Evolutionary conservation across 1,140 invertebrate species (phyloP), one percentile per base, ranked within the genome.

Genomic region (Caerostris darwini): DNA sequence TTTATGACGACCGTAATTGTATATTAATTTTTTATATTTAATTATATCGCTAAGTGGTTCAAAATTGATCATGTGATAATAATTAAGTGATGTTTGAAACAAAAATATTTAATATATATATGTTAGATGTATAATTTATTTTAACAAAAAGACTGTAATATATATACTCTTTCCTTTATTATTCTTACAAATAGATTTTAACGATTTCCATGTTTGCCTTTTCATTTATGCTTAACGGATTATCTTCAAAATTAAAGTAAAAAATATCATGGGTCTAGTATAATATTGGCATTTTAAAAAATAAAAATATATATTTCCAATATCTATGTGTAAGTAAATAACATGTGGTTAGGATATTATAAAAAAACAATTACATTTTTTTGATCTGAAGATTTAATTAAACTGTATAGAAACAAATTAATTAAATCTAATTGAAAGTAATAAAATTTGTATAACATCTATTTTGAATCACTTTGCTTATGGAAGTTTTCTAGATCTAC

Each of bases 1-100:
- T 17, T 91, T 91, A 91, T 91, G 90, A 91, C 90, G 56, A 91
- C 90, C 17, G 69, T 91, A 91, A 61, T 56, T 14, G 54, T 3
- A 57, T 82, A 58, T 57, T 58, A 58, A n/a, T 85, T 85, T 10
- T 81, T 81, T 12, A 81, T 85, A 57, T 85, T 59, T 7, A 59
- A 58, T 58, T 58, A n/a, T 77, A 50, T 50, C 14, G 7, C 10
- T 50, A 12, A 50, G 67, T 19, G 71, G 34, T 17, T 67, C 61
- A 67, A 67, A 67, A 67, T 67, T 17, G 61, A 67, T 67, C 14
- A 17, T 67, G n/a, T 67, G 61, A 12, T n/a, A 67, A 67, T 67
- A 17, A 17, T 67, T 67, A 17, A 67, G 12, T 67, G 14, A 67
- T 17, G 14, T 17, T 17, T 6, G 7, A 3, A 67, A 17, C 61